phyloP scores from a whole-genome alignment of 2,888 invertebrate species.

The Ectemnius cavifrons region DNA sequence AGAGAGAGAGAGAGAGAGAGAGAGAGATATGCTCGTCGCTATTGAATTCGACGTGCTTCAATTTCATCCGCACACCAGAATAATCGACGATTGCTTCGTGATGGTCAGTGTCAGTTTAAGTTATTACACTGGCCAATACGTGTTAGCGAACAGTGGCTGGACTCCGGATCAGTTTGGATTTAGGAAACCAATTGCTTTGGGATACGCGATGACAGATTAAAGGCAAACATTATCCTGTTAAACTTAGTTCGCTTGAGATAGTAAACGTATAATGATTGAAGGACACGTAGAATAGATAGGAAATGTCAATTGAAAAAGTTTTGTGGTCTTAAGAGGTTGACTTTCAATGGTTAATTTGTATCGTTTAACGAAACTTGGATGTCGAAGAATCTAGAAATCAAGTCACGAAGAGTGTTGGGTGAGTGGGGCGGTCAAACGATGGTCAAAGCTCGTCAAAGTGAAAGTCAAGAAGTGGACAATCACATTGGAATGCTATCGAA shows the following conservation, averaged over 20 bases:
- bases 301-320: no score
- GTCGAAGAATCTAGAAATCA: conserved; percentile 50
- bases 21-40: no score
- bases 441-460: conserved; percentile 57
- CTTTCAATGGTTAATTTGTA: no score
- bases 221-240: no score
- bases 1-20: no score
- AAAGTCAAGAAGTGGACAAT: conserved; percentile 62
- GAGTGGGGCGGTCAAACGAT: conserved; percentile 51
- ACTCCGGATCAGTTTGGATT: conserved; percentile 6
- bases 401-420: conserved; percentile 68
- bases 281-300: no score
- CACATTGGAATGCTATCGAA: conserved; percentile 50
- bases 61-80: conserved; percentile 1
- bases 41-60: not conserved
- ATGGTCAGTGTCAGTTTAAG: conserved; percentile 27
- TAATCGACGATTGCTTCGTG: conserved; percentile 16
- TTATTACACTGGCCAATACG: conserved; percentile 9
- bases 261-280: no score
- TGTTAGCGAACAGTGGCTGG: conserved; percentile 13
- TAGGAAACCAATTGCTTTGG: conserved; percentile 17
- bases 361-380: no score
- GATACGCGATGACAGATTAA: conserved; percentile 34
- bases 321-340: no score
- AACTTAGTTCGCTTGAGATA: no score